These are phyloP conservation scores for Cephalophus harveyi DNA, from an alignment of 2,113 vertebrate genomes.

Conservation along the genomic window DNA sequence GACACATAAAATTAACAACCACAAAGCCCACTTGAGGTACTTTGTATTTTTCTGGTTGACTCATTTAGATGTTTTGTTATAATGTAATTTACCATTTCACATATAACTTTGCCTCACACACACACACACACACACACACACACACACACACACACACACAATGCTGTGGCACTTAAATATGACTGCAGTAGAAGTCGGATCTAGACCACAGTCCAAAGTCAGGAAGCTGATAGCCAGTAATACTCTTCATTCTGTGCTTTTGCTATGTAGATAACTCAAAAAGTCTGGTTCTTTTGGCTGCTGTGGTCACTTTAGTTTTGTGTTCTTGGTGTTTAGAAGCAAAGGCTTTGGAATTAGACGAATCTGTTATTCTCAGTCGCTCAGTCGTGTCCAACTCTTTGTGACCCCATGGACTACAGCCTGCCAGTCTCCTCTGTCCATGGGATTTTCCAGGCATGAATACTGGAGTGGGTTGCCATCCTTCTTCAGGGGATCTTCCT, in stretches of 20 bases:
- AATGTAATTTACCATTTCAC: not conserved
- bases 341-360: not conserved
- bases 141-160: not conserved
- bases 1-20: not conserved
- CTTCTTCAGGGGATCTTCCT: not conserved
- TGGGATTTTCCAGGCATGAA: not conserved
- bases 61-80: not conserved
- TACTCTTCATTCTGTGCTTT: not conserved
- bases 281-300: not conserved
- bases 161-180: not conserved
- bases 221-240: too few species aligned
- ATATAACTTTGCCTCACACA: not conserved
- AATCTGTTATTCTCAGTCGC: not conserved
- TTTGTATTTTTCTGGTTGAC: not conserved
- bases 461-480: not conserved
- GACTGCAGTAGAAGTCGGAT: not conserved
- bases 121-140: too few species aligned
- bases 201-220: not conserved
- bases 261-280: not conserved
- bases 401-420: not conserved
- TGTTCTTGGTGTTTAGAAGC: not conserved
- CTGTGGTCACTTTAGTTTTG: not conserved
- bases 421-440: not conserved
- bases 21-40: not conserved
- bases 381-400: not conserved